These are phyloP conservation scores for Tiphia femorata DNA, from an alignment of 2,888 invertebrate species.

Conservation along the genomic window DNA sequence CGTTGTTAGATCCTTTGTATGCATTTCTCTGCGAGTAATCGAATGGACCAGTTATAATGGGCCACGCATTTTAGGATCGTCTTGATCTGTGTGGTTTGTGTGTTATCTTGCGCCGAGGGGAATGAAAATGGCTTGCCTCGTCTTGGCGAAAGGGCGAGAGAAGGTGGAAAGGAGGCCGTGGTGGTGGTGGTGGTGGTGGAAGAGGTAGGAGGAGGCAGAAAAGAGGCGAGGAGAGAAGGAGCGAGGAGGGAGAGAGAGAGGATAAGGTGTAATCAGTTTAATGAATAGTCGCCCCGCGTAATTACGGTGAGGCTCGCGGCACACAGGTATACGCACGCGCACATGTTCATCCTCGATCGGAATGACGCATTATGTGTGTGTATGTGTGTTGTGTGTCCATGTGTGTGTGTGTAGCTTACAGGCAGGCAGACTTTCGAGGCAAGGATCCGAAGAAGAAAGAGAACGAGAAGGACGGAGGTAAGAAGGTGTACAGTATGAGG, in stretches of 20 bases:
- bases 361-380: too few relatives aligned
- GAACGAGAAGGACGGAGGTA: too few relatives aligned
- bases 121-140: constrained; percentile 17
- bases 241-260: constrained; percentile 16
- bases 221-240: constrained; percentile 19
- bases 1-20: too few relatives aligned
- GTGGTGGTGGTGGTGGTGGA: too few relatives aligned
- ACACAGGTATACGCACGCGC: constrained; percentile 11
- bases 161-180: constrained; percentile 22
- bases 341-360: not conserved
- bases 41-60: constrained; percentile 1
- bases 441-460: too few relatives aligned
- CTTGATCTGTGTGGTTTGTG: too few relatives aligned
- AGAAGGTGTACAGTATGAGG: too few relatives aligned
- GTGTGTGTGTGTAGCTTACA: too few relatives aligned
- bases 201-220: constrained; percentile 9
- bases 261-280: constrained; percentile 65
- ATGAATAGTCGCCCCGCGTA: constrained; percentile 65
- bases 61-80: not conserved
- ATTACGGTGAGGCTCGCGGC: constrained; percentile 54
- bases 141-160: constrained; percentile 13
- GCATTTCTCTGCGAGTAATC: too few relatives aligned
- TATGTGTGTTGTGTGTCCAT: not conserved
- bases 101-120: constrained; percentile 4
- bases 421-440: too few relatives aligned